phyloP scores from a whole-genome alignment of 2,888 invertebrate genomes.

The Pammene aurita region DNA sequence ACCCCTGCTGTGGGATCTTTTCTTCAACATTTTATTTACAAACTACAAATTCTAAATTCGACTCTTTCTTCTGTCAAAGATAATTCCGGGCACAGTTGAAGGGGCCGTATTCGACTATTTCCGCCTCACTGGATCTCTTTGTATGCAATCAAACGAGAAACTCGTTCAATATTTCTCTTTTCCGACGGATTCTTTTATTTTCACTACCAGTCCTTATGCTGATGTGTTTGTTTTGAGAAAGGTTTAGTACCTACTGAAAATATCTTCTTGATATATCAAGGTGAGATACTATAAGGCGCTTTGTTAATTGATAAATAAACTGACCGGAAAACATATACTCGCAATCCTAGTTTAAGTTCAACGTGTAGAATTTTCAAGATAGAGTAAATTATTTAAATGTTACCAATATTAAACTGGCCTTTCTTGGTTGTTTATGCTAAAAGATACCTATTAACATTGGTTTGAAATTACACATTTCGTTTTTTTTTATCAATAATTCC shows the following conservation, averaged over 20 bases:
- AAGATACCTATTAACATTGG: too few relatives aligned
- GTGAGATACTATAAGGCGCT: neutral
- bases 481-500: too few relatives aligned
- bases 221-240: conserved; percentile 19
- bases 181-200: conserved; percentile 25
- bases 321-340: too few relatives aligned
- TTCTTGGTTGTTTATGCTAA: too few relatives aligned
- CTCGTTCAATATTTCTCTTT: conserved; percentile 33
- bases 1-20: too few relatives aligned
- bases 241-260: conserved; percentile 4
- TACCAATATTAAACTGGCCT: too few relatives aligned
- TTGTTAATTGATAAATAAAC: too few relatives aligned
- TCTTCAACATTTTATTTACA: neutral
- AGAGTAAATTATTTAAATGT: too few relatives aligned
- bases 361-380: too few relatives aligned
- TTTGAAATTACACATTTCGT: too few relatives aligned
- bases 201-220: conserved; percentile 6
- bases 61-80: conserved; percentile 19
- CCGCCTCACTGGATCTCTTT: conserved; percentile 32
- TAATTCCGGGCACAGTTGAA: conserved; percentile 14
- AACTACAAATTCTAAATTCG: neutral
- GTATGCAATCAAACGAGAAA: conserved; percentile 38
- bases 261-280: too few relatives aligned
- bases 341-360: too few relatives aligned
- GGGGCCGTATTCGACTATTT: conserved; percentile 31